A percentile compares a stretch with the other conserved stretches of the same genome.
phyloP scores from a whole-genome alignment of 30 jellyfish, hydroid and myxozoan species.

The Haliclystus octoradiatus region DNA sequence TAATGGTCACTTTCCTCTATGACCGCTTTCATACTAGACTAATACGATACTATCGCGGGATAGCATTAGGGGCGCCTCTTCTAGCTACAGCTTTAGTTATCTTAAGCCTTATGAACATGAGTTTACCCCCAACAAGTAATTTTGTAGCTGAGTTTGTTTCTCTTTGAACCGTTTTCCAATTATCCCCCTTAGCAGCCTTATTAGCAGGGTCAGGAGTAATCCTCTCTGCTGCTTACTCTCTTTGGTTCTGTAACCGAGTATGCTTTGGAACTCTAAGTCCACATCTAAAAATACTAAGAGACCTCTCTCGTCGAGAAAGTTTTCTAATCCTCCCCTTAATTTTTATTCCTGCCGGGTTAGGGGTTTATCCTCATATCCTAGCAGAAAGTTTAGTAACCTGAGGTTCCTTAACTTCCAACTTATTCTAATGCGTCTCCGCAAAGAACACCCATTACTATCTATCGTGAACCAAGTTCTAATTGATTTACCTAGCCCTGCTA shows the following conservation, averaged over 20 bases:
- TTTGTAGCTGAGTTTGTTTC: slow-evolving; percentile 37
- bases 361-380: slow-evolving; percentile 8
- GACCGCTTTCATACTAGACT: slow-evolving; percentile 26
- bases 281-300: slow-evolving; percentile 5
- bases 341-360: slow-evolving; percentile 4
- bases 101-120: slow-evolving; percentile 17
- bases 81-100: background rate
- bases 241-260: slow-evolving; percentile 12
- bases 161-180: slow-evolving; percentile 8
- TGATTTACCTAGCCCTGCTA: slow-evolving; percentile 34
- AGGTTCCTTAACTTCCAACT: background rate
- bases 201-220: slow-evolving; percentile 10
- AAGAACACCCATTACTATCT: slow-evolving; percentile 19
- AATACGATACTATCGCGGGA: slow-evolving; percentile 21
- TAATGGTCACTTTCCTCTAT: slow-evolving; percentile 15
- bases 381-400: background rate
- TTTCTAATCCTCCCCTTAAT: slow-evolving; percentile 1
- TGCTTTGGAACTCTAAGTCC: slow-evolving; percentile 23
- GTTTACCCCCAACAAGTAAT: slow-evolving; percentile 25
- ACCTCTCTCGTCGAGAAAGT: slow-evolving; percentile 13
- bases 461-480: slow-evolving; percentile 13
- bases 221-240: slow-evolving; percentile 17
- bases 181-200: background rate
- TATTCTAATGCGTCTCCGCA: slow-evolving; percentile 30
- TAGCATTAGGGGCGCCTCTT: slow-evolving; percentile 10